Percentiles rank a stretch among this genome's conserved stretches.
Conservation (phyloP, 37 sponge, comb jelly and placozoan genomes). For the Petrosia ficiformis region DNA sequence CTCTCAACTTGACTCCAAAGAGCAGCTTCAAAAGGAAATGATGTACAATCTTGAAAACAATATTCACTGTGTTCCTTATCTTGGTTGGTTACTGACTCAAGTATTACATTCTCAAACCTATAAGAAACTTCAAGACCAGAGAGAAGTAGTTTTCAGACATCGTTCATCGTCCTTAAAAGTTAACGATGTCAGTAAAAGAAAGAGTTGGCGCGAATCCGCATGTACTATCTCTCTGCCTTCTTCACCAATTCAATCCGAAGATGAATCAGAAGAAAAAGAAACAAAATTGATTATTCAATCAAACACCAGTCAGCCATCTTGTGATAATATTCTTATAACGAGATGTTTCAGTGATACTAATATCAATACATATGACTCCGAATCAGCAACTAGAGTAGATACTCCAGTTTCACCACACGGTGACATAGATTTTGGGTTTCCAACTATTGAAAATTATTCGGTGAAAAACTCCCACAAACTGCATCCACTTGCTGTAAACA, state of each 20-base stretch:
- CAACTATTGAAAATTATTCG: neutral
- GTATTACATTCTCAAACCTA: conserved; percentile 27
- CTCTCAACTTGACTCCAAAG: neutral
- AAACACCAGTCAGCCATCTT: no score
- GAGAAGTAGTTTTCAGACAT: no score
- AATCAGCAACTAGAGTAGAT: neutral
- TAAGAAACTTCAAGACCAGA: neutral
- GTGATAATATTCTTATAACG: no score
- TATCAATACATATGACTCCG: neutral
- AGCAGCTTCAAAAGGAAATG: conserved; percentile 14
- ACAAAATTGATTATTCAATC: no score
- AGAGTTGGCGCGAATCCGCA: neutral
- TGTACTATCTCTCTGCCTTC: neutral
- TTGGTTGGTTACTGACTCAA: conserved; percentile 63
- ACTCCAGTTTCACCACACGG: neutral
- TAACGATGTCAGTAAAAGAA: neutral
- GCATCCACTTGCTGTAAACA: no score
- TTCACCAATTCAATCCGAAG: neutral
- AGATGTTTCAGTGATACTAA: neutral
- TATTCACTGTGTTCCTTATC: conserved; percentile 58
- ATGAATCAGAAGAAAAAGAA: neutral
- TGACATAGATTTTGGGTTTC: no score
- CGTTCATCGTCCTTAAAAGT: neutral
- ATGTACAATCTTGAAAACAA: neutral
- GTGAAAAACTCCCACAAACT: neutral